Conservation (phyloP, 2,797 vertebrate species). For the Cuniculus paca region DNA sequence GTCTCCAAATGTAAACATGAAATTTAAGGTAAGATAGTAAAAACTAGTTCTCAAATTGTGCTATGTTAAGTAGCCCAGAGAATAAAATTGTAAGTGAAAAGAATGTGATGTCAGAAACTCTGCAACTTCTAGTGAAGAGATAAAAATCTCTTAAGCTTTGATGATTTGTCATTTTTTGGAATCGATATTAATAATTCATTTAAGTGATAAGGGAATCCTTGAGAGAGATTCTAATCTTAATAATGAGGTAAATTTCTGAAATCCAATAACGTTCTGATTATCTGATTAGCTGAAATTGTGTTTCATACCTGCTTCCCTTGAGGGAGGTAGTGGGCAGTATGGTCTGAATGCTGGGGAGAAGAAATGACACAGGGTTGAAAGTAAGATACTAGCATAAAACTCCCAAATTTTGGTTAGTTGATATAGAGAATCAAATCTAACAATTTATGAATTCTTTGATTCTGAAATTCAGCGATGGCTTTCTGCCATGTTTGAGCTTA, state of each 20-base stretch:
- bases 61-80: conserved; percentile 38
- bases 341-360: not conserved
- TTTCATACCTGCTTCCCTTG: not conserved
- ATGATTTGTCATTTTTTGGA: conserved; percentile 19
- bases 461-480: conserved; percentile 68
- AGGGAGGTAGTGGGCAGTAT: not conserved
- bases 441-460: conserved; percentile 58
- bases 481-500: conserved; percentile 67
- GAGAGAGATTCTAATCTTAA: conserved; percentile 22
- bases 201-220: not conserved
- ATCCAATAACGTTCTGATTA: not conserved
- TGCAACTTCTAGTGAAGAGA: conserved; percentile 24
- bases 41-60: conserved; percentile 21
- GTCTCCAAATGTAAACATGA: not conserved
- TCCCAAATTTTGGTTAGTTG: conserved; percentile 8
- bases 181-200: conserved; percentile 16
- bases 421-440: conserved; percentile 44
- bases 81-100: conserved; percentile 52
- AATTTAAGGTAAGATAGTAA: conserved; percentile 30
- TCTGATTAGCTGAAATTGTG: not conserved
- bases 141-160: not conserved
- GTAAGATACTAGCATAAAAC: conserved; percentile 9
- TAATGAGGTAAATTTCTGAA: conserved; percentile 30
- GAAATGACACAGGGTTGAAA: not conserved
- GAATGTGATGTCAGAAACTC: not conserved